A percentile compares a stretch with the other conserved stretches of the same genome.
phyloP scores from a whole-genome alignment of 30 jellyfish, hydroid and myxozoan species.

The Rhopilema esculentum region DNA sequence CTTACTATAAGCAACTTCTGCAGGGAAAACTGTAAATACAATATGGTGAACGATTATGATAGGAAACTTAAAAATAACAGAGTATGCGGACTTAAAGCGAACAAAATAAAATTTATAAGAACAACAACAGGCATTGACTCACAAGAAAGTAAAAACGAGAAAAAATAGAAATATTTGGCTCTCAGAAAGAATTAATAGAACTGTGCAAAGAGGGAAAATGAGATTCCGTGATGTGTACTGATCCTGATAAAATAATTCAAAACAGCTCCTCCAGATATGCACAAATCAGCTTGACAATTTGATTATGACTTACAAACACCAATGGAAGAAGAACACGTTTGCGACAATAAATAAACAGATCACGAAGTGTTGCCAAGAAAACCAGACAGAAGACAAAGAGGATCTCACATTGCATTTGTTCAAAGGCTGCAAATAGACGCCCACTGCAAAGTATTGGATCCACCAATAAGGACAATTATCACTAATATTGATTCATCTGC shows the following conservation, averaged over 20 bases:
- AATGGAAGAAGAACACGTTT: neutral
- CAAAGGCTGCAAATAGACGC: conserved; percentile 33
- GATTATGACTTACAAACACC: neutral
- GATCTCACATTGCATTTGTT: neutral
- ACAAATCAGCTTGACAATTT: neutral
- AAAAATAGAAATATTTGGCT: no score
- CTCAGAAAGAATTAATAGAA: no score
- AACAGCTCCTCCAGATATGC: neutral
- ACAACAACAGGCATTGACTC: no score
- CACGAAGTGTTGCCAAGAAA: neutral
- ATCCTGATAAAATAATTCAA: no score
- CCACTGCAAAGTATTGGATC: conserved; percentile 20
- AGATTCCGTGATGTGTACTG: no score
- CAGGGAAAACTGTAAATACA: neutral
- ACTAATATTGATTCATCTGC: conserved; percentile 33
- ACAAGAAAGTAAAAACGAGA: no score
- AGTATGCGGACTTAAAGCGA: no score
- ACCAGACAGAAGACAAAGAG: conserved; percentile 23
- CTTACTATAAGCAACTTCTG: neutral
- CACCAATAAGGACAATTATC: conserved; percentile 30
- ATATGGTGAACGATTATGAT: no score
- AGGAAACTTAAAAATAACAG: no score
- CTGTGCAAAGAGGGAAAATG: no score
- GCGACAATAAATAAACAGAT: neutral
- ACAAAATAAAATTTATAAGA: no score